Base-by-base conservation (phyloP, 2,888 invertebrate genomes). In the Therioaphis trifolii region DNA sequence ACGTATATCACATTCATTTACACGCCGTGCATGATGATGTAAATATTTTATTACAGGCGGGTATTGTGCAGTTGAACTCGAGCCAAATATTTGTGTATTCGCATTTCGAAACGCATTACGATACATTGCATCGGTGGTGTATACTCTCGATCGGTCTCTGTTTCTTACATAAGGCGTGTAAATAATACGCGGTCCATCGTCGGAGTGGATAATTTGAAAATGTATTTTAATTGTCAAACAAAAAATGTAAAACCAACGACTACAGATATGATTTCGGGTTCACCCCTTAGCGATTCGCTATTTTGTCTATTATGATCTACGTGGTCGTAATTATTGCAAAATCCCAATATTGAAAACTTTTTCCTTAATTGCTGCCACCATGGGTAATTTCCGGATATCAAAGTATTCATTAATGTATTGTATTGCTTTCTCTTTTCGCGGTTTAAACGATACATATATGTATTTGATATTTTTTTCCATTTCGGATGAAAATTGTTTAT, bases 371-470 rank as follows among this genome's bases (percentile, higher is more conserved):
- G 74, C 40, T 18, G 2, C 49, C 40, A 49, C 52, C 21, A 29
- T 21, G 35, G 55, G 52, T 24, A 24, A 24, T 29, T 24, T 35
- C 21, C n/a, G 14, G 46, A 77, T 49, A 35, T 52, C 27, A 35
- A n/a, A 66, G 63, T 77, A 63, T 77, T 35, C 7, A 35, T 35
- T 76, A 18, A 14, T 15, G 35, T 18, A 11, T 11, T 49, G 18
- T 66, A 68, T 66, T 66, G 15, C 77, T 78, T 78, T 78, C 77
- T 66, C 77, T 78, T 78, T 52, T 61, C n/a, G 58, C 12, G 77
- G 77, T 78, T 35, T 24, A 52, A 66, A 24, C 66, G 77, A 52
- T 66, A 49, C 11, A n/a, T 35, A 21, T 29, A 15, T 43, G 27
- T 5, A 15, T 35, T 63, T 63, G 7, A 35, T 35, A 18, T 58